Evolutionary conservation across 2,888 invertebrate genomes (phyloP), one percentile per base, ranked within the genome.

Genomic region (Drosophila limbata): DNA sequence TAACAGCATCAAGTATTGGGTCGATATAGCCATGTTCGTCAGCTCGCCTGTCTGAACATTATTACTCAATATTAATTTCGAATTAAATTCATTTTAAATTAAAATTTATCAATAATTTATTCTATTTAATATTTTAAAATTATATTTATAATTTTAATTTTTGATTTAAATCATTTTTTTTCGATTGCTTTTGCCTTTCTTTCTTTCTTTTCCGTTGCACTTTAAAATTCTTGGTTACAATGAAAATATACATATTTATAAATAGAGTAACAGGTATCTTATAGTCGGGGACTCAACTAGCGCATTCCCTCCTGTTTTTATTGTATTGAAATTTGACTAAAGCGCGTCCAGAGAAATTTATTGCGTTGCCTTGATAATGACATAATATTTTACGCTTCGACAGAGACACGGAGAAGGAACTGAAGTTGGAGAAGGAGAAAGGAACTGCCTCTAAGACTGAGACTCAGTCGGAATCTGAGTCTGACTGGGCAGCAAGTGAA

Each of bases 311-410:
- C 13, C 4, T 35, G 1, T 77, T 64, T 73, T 57, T 74, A 59
- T 69, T 77, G 70, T 63, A 69, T 76, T 79, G 85, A 85, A 87
- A 85, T 77, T 77, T 77, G 88, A 84, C 77, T 88, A 79, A 73
- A 57, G 77, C 75, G 79, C 77, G 76, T 64, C 84, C 71, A 84
- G 70, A 19, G 66, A 71, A 75, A 82, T 88, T 86, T 88, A 87
- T 87, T 84, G 87, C 87, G 76, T 82, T 78, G 70, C 80, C 75
- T 83, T 89, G 87, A 90, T 90, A 90, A 90, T 88, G 90, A 88
- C 81, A 85, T 86, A 89, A 89, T 90, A 87, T 89, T 89, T 89
- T 79, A 89, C 90, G 89, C 90, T 88, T 90, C 89, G 89, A 80
- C 86, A 81, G 77, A 74, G 70, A 39, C 69, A 47, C 52, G 52